Percentiles rank a stretch among this genome's conserved stretches.
Conservation (phyloP, 2,113 vertebrate genomes). For the Aspidoscelis tigris region DNA sequence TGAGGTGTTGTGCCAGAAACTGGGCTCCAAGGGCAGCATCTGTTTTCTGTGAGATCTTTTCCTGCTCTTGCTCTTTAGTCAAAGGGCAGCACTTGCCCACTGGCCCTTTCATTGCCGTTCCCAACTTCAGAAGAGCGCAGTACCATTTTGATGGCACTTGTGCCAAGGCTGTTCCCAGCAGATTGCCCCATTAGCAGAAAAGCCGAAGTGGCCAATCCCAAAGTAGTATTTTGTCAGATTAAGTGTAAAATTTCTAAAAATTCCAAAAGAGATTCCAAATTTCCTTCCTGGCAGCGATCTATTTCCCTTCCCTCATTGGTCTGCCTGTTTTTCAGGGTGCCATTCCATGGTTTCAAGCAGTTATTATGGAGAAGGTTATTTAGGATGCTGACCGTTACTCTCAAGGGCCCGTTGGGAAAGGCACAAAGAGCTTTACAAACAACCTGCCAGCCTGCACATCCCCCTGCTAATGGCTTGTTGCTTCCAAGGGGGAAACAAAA, state of each 20-base stretch:
- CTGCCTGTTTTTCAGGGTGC: background rate
- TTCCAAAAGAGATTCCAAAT: background rate
- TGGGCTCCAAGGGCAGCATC: background rate
- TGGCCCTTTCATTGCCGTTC: too few species aligned
- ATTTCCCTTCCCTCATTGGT: background rate
- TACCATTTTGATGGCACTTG: background rate
- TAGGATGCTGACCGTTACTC: constrained; percentile 39
- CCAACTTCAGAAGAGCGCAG: background rate
- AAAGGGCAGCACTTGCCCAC: background rate
- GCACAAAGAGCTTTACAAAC: constrained; percentile 13
- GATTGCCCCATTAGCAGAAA: constrained; percentile 8
- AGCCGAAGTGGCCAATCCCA: constrained; percentile 19
- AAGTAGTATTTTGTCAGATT: background rate
- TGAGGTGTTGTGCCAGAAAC: constrained; percentile 29
- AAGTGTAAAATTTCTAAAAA: background rate
- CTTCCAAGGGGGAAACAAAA: background rate
- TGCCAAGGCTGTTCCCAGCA: constrained; percentile 9
- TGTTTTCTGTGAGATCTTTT: background rate
- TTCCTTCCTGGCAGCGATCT: constrained; percentile 5
- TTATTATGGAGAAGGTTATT: background rate
- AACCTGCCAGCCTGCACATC: background rate
- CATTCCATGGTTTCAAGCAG: constrained; percentile 12
- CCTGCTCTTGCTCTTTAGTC: background rate
- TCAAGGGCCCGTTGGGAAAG: constrained; percentile 18
- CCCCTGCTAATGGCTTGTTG: background rate